Evolutionary conservation across 2,888 invertebrate genomes (phyloP).

Genomic region (Odontocolon sp.): DNA sequence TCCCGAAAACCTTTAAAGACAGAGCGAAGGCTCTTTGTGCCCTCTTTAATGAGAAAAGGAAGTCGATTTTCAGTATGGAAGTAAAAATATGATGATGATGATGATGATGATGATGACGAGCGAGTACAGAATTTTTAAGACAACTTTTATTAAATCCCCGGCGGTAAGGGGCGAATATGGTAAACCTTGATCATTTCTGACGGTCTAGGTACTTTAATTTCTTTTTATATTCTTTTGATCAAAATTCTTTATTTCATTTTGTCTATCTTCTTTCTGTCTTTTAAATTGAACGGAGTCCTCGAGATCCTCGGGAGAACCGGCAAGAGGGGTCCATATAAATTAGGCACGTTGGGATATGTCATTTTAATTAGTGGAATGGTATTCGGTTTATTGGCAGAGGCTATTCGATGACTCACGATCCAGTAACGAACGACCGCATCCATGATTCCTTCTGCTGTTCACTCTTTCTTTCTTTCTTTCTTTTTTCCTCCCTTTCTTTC

Average conservation of each 20-base stretch:
- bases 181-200: no score
- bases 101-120: no score
- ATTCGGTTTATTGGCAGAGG: slow-evolving; percentile 47
- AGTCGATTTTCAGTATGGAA: no score
- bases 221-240: background rate
- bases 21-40: background rate
- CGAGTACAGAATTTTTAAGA: no score
- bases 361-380: slow-evolving; percentile 54
- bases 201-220: background rate
- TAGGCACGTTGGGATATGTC: slow-evolving; percentile 45
- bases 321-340: slow-evolving; percentile 50
- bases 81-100: no score
- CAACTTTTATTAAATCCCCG: no score
- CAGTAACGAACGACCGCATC: slow-evolving; percentile 34
- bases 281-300: background rate
- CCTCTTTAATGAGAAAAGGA: no score
- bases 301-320: background rate
- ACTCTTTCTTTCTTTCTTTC: background rate
- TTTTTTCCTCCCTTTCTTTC: slow-evolving; percentile 1
- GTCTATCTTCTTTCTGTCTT: background rate
- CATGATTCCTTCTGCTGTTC: slow-evolving; percentile 22
- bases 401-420: slow-evolving; percentile 50
- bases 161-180: no score
- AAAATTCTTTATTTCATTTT: background rate
- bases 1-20: slow-evolving; percentile 27